phyloP scores from a whole-genome alignment of 2,797 vertebrate species.

The Apogon hyalosoma region DNA sequence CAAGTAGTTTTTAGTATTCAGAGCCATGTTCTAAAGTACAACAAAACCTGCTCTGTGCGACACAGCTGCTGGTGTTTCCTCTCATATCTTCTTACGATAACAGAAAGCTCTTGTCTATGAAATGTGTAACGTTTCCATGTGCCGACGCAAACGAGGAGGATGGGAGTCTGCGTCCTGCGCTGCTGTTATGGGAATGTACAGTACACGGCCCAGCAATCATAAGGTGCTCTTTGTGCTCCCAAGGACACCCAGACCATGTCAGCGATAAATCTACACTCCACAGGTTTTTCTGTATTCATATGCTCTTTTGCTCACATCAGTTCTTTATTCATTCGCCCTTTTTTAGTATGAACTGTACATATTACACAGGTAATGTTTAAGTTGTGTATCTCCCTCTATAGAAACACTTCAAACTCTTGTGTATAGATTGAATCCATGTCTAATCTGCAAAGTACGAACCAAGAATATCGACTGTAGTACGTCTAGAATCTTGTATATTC shows the following conservation, averaged over 20 bases:
- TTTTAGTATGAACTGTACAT: constrained; percentile 2
- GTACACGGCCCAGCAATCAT: constrained; percentile 4
- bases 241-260: constrained; percentile 21
- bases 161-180: constrained; percentile 67
- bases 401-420: not conserved
- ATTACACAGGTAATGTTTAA: not conserved
- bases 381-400: not conserved
- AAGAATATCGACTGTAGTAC: no score
- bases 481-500: no score
- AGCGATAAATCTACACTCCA: not conserved
- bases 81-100: constrained; percentile 72
- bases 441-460: no score
- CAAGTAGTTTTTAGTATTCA: not conserved
- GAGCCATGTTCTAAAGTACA: constrained; percentile 7
- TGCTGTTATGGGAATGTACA: constrained; percentile 40
- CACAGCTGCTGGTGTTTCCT: constrained; percentile 51
- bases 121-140: constrained; percentile 66
- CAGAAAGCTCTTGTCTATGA: constrained; percentile 64
- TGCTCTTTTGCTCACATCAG: not conserved
- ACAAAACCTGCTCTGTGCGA: constrained; percentile 64
- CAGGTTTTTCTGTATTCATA: constrained; percentile 8
- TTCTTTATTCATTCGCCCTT: constrained; percentile 2
- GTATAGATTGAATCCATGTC: no score
- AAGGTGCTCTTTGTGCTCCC: constrained; percentile 64
- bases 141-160: constrained; percentile 56